Evolutionary conservation across 1,140 invertebrate species (phyloP), one percentile per base, ranked within the genome.

Genomic region (Drosophila hydei): DNA sequence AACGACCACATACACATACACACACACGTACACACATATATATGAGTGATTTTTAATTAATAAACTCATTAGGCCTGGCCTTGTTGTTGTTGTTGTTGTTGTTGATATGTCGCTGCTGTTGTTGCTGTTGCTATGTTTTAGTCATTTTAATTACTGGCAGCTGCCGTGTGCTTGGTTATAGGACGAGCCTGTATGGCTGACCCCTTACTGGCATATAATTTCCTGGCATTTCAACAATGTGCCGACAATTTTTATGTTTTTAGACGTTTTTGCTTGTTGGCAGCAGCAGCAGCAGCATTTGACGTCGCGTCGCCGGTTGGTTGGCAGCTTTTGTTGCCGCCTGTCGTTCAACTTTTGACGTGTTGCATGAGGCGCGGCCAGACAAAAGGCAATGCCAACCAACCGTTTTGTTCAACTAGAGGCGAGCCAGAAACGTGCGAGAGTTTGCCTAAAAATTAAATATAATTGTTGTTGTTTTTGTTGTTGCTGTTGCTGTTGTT

Each of bases 171-270:
- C 40, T 47, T 47, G 42, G 11, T 33, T 67, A 33, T 50, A 23
- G 36, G 4, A 23, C 19, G 58, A 38, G 52, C 25, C 8, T 60
- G 47, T 56, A 23, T 48, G 63, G 52, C 51, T 72, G 69, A 72
- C 69, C 63, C 40, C 47, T 67, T 52, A 62, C 62, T 67, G 62
- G 54, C 76, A 79, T 73, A 84, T 84, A 84, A 84, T 84, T 84
- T 84, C 80, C 79, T 70, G 79, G 76, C 76, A 85, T 79, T 84
- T 79, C 68, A 85, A 72, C 79, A 84, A 83, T 85, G 80, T 85
- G 79, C 76, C 80, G 80, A 79, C 75, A 76, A 62, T 85, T 84
- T 84, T 83, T 83, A 75, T 84, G 75, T 84, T 84, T 77, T 83
- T 75, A 83, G 62, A 75, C 79, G 55, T 60, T 72, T 72, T 33